Evolutionary conservation across 2,797 vertebrate species (phyloP), one percentile per base, ranked within the genome.

Genomic region (Macroramphosus scolopax): DNA sequence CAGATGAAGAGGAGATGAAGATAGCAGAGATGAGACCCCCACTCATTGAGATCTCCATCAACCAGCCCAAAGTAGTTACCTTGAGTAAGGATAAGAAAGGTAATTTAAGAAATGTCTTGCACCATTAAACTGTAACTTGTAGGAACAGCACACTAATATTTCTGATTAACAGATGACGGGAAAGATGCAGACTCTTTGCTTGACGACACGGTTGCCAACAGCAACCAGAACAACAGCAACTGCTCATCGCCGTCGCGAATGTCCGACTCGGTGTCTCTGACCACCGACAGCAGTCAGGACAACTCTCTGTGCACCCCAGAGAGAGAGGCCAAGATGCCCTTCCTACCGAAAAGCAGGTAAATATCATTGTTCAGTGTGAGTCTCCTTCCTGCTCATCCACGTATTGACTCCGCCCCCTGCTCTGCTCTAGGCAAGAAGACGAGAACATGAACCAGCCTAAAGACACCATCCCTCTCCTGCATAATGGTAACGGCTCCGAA

Each of bases 181-280:
- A 95, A 92, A 81, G 94, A 97, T 59, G 83, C 89, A 0, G 96
- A 98, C 88, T 98, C 95, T 15, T 77, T 96, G 78, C 91, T 95
- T 77, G 96, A 98, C 56, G 96, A 98, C 75, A 91, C 92, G 0
- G 95, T 93, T 5, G 95, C 93, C 72, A 98, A 98, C 68, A 97
- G 94, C 80, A 98, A 98, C 88, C 96, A 98, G 81, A 98, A 98
- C 89, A 98, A 98, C 84, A 98, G 95, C 63, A 98, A 98, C 83
- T 98, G 96, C 69, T 98, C 96, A 2, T 98, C 96, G n/a, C 95
- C 95, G 3, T 98, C 96, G 24, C 95, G 94, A 74, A 98, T 98
- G 96, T 98, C 96, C 1, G 96, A 98, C 86, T 98, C 96, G 0
- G 94, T 97, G 85, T 98, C 96, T 52, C 86, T 98, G 81, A 97